These are phyloP conservation scores for Calephelis nemesis DNA, from an alignment of 1,140 invertebrate species.

Conservation along the genomic window DNA sequence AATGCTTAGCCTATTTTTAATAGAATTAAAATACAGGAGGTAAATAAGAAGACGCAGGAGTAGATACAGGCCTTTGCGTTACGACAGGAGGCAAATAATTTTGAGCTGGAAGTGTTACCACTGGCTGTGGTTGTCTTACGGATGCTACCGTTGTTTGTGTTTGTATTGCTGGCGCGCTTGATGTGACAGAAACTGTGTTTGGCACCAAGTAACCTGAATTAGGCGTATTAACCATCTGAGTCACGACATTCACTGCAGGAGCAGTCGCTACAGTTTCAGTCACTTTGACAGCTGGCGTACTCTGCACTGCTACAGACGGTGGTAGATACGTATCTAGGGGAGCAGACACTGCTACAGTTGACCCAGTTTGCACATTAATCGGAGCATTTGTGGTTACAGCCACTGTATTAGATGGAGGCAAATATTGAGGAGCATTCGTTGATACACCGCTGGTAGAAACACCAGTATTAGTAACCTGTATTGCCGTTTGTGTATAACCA, in stretches of 20 bases:
- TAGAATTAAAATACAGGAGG: constrained; percentile 42
- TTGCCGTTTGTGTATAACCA: not conserved
- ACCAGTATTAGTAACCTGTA: constrained; percentile 8
- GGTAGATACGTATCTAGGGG: constrained; percentile 14
- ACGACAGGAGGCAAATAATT: constrained; percentile 37
- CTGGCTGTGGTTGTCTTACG: constrained; percentile 1
- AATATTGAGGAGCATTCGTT: constrained; percentile 54
- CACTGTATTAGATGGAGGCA: constrained; percentile 38
- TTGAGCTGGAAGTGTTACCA: constrained; percentile 3
- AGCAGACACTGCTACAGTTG: not conserved
- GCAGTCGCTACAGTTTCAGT: constrained; percentile 24
- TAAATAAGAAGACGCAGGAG: constrained; percentile 50
- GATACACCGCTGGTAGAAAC: constrained; percentile 30
- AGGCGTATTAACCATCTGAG: constrained; percentile 16
- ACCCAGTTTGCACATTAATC: constrained; percentile 27
- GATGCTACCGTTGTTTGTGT: not conserved
- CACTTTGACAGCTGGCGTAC: constrained; percentile 21
- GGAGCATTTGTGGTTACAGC: constrained; percentile 25
- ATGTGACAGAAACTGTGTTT: constrained; percentile 14
- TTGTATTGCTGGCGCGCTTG: constrained; percentile 2
- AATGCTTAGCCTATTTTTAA: too few species aligned
- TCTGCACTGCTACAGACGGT: constrained; percentile 2
- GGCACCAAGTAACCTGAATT: constrained; percentile 25
- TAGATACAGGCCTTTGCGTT: constrained; percentile 30
- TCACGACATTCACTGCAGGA: not conserved